Conservation (phyloP, 2,797 vertebrate genomes). For the Alcedo quadribrachys region DNA sequence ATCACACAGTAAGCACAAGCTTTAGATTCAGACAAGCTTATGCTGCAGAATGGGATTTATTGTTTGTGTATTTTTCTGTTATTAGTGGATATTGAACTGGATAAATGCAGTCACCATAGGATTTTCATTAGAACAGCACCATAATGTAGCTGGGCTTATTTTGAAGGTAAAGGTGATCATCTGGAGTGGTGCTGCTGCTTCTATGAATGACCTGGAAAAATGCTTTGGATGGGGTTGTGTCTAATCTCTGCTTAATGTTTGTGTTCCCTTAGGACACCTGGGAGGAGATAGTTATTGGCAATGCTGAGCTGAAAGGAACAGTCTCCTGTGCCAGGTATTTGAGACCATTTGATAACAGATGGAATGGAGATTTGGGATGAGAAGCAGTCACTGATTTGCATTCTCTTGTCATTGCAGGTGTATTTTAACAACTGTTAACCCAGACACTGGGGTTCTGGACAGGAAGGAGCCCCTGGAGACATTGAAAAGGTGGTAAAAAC, state of each 20-base stretch:
- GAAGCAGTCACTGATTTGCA: not conserved
- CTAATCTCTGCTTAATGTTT: not conserved
- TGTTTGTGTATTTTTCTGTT: not conserved
- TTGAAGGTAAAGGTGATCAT: not conserved
- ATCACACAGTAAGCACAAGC: not conserved
- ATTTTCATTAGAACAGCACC: not conserved
- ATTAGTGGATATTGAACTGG: not conserved
- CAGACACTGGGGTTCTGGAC: conserved; percentile 85
- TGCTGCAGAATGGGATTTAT: not conserved
- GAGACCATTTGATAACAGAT: not conserved
- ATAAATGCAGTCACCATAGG: not conserved
- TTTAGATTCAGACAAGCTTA: not conserved
- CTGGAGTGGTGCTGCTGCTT: not conserved
- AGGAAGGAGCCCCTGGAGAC: conserved; percentile 92
- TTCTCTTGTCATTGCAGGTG: conserved; percentile 81
- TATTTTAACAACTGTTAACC: conserved; percentile 90
- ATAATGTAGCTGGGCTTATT: not conserved
- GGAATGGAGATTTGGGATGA: not conserved
- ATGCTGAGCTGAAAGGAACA: conserved; percentile 83
- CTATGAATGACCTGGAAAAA: not conserved
- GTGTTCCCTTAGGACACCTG: conserved; percentile 86
- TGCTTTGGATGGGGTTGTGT: not conserved
- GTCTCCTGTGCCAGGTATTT: conserved; percentile 87
- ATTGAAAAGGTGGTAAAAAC: conserved; percentile 83
- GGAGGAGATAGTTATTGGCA: conserved; percentile 88